These are phyloP conservation scores for Gibbula magus DNA, from an alignment of 2,888 invertebrate species.

Conservation along the genomic window DNA sequence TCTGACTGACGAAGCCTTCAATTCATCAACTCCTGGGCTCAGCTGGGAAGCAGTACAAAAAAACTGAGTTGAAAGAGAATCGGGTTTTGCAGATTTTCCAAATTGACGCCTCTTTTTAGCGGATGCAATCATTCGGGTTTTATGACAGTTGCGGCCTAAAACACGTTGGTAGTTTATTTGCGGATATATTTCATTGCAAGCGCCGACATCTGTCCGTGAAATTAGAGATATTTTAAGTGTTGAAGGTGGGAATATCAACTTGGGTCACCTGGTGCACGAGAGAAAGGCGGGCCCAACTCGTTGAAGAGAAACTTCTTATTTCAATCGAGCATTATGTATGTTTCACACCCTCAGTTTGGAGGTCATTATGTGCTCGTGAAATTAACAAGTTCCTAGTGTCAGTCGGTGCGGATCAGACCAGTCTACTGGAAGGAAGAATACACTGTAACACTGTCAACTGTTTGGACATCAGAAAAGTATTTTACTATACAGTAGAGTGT, in stretches of 20 bases:
- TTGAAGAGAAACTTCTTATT: slow-evolving; percentile 6
- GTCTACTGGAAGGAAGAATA: no score
- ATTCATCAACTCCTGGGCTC: not conserved
- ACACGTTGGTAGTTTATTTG: not conserved
- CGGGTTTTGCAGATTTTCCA: not conserved
- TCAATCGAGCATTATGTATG: not conserved
- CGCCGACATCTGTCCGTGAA: not conserved
- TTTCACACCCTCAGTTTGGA: not conserved
- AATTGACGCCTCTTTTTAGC: not conserved
- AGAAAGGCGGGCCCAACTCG: not conserved
- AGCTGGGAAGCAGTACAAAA: not conserved
- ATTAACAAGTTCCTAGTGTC: not conserved
- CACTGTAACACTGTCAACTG: no score
- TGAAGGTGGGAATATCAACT: not conserved
- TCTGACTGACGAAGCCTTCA: not conserved
- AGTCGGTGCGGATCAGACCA: not conserved
- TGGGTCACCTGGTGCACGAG: not conserved
- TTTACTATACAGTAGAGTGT: no score
- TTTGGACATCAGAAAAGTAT: no score
- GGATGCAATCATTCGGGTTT: not conserved
- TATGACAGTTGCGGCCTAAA: not conserved
- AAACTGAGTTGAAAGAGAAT: not conserved
- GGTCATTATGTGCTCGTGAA: not conserved
- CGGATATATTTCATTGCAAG: not conserved
- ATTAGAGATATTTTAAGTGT: not conserved